Percentiles rank a stretch among this genome's conserved stretches.
Conservation (phyloP, 2,888 invertebrate genomes). For the Anodontia alba region DNA sequence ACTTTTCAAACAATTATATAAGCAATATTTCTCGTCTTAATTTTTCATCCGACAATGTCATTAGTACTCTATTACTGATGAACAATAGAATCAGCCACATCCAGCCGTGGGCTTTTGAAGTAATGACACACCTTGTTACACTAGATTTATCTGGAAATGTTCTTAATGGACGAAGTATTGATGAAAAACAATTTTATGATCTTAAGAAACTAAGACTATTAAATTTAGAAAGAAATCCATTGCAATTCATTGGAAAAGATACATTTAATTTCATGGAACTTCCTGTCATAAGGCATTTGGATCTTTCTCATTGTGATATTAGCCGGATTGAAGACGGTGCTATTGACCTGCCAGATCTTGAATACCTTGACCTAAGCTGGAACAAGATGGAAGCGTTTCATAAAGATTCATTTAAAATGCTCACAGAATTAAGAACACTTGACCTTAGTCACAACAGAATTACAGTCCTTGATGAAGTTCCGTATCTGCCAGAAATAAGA, state of each 20-base stretch:
- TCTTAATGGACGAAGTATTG: conserved; percentile 29
- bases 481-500: conserved; percentile 43
- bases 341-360: conserved; percentile 36
- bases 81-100: conserved; percentile 42
- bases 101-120: conserved; percentile 31
- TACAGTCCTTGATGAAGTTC: conserved; percentile 40
- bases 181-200: conserved; percentile 38
- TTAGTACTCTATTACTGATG: conserved; percentile 31
- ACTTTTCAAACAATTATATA: conserved; percentile 46
- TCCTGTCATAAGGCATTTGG: conserved; percentile 30
- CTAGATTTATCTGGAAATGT: conserved; percentile 54
- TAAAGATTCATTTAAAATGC: conserved; percentile 36
- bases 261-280: conserved; percentile 51
- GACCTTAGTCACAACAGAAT: conserved; percentile 57
- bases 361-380: conserved; percentile 52
- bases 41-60: conserved; percentile 13
- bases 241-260: conserved; percentile 27
- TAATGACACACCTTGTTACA: conserved; percentile 21
- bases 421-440: conserved; percentile 30
- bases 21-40: conserved; percentile 37
- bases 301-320: conserved; percentile 52
- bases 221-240: conserved; percentile 47
- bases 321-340: conserved; percentile 26
- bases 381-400: conserved; percentile 35
- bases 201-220: conserved; percentile 27